Percentiles rank a stretch among this genome's conserved stretches.
Evolutionary conservation across 2,888 invertebrate species (phyloP).

Genomic region (Calameuta idolon): DNA sequence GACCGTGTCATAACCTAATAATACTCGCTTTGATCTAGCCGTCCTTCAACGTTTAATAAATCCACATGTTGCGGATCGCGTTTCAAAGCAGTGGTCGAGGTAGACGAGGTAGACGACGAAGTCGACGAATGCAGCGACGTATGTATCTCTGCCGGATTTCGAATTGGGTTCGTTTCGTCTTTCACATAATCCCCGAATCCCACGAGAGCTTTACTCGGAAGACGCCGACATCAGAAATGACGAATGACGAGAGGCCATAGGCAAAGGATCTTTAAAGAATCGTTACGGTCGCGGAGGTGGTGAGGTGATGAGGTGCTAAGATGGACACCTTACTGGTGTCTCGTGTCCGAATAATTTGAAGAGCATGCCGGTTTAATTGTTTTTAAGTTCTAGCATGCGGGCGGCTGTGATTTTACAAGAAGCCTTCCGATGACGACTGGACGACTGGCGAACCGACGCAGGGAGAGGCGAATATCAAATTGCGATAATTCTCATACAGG

Average conservation of each 20-base stretch:
- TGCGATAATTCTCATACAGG: too few relatives aligned
- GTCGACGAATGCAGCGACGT: too few relatives aligned
- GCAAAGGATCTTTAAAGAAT: too few relatives aligned
- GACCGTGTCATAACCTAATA: slow-evolving; percentile 49
- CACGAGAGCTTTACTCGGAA: too few relatives aligned
- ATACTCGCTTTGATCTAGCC: slow-evolving; percentile 58
- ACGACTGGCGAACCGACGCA: slow-evolving; percentile 16
- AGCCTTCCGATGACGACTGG: slow-evolving; percentile 17
- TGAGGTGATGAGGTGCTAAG: too few relatives aligned
- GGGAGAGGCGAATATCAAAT: too few relatives aligned
- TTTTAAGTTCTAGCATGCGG: slow-evolving; percentile 23
- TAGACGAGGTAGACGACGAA: neutral
- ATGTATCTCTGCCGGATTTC: too few relatives aligned
- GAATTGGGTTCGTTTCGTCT: too few relatives aligned
- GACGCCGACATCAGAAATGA: too few relatives aligned
- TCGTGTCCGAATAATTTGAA: slow-evolving; percentile 33
- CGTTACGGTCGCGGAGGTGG: slow-evolving; percentile 16
- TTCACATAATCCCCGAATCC: too few relatives aligned
- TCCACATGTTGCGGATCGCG: slow-evolving; percentile 41
- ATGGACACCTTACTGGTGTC: slow-evolving; percentile 25
- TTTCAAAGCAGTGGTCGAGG: slow-evolving; percentile 39
- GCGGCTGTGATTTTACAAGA: neutral
- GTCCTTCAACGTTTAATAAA: slow-evolving; percentile 58
- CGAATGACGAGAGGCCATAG: too few relatives aligned
- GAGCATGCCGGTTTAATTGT: slow-evolving; percentile 29